Percentiles rank a stretch among this genome's conserved stretches.
Evolutionary conservation across 2,888 invertebrate species (phyloP).

Genomic region (Agriopis leucophaearia): DNA sequence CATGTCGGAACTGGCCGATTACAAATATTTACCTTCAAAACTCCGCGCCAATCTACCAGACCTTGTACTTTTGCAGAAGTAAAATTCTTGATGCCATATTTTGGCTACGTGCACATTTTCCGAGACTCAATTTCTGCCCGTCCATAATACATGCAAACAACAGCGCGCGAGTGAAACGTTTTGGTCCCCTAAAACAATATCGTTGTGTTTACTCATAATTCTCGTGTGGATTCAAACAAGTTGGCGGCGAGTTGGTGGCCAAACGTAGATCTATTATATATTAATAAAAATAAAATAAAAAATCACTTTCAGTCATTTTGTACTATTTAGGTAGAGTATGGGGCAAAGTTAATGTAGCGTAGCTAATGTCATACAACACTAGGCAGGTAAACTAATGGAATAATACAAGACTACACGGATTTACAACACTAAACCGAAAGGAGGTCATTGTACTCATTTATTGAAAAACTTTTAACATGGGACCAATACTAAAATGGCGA

Average conservation of each 20-base stretch:
- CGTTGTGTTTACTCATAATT: too few species aligned
- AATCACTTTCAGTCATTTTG: too few species aligned
- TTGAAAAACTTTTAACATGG: too few species aligned
- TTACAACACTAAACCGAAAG: too few species aligned
- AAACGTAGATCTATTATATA: too few species aligned
- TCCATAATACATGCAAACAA: conserved; percentile 42
- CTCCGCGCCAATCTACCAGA: conserved; percentile 35
- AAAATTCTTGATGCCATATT: conserved; percentile 34
- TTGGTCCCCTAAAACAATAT: conserved; percentile 38
- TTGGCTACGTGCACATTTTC: conserved; percentile 37
- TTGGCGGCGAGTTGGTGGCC: too few species aligned
- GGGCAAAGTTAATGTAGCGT: conserved; percentile 37
- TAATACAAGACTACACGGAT: conserved; percentile 44
- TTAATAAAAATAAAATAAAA: too few species aligned
- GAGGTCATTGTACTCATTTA: too few species aligned
- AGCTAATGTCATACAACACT: conserved; percentile 48
- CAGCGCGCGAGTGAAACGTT: conserved; percentile 35
- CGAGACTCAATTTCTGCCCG: conserved; percentile 39
- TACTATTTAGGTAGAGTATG: conserved; percentile 3
- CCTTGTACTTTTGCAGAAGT: conserved; percentile 39
- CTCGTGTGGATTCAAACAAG: too few species aligned
- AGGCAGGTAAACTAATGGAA: conserved; percentile 62
- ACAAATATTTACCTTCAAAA: conserved; percentile 39
- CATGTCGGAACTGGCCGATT: conserved; percentile 39
- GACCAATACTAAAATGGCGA: too few species aligned